Conservation (phyloP, 1,140 invertebrate genomes). For the Drosophila micromelanica region DNA sequence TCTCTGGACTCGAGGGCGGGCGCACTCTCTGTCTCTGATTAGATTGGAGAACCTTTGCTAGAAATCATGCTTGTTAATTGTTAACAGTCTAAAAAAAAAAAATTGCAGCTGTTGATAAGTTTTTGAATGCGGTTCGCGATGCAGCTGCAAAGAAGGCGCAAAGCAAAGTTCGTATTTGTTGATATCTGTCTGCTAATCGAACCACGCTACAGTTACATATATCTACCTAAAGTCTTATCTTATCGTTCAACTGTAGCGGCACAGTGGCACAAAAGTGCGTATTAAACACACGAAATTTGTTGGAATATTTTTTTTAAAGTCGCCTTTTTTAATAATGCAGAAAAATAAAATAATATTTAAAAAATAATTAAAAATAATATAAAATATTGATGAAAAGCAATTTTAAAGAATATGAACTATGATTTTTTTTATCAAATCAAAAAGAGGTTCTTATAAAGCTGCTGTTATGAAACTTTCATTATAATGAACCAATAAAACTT, state of each 20-base stretch:
- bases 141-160: slow-evolving; percentile 50
- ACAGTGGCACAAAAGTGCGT: slow-evolving; percentile 43
- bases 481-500: too few species aligned
- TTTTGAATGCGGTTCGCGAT: not conserved
- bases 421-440: too few species aligned
- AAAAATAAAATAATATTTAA: too few species aligned
- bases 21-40: slow-evolving; percentile 17
- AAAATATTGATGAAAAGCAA: too few species aligned
- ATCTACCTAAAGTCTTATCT: slow-evolving; percentile 52
- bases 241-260: slow-evolving; percentile 45
- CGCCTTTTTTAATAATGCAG: too few species aligned
- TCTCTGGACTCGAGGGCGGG: too few species aligned
- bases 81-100: slow-evolving; percentile 12
- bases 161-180: slow-evolving; percentile 23
- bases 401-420: too few species aligned
- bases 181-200: slow-evolving; percentile 49
- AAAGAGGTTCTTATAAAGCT: too few species aligned
- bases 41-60: slow-evolving; percentile 7
- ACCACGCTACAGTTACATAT: slow-evolving; percentile 50
- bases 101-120: slow-evolving; percentile 38
- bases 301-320: too few species aligned
- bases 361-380: too few species aligned
- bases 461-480: too few species aligned
- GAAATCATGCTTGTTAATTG: slow-evolving; percentile 18
- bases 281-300: too few species aligned